These are phyloP conservation scores for Neoarius graeffei DNA, from an alignment of 2,113 vertebrate species.

Conservation along the genomic window DNA sequence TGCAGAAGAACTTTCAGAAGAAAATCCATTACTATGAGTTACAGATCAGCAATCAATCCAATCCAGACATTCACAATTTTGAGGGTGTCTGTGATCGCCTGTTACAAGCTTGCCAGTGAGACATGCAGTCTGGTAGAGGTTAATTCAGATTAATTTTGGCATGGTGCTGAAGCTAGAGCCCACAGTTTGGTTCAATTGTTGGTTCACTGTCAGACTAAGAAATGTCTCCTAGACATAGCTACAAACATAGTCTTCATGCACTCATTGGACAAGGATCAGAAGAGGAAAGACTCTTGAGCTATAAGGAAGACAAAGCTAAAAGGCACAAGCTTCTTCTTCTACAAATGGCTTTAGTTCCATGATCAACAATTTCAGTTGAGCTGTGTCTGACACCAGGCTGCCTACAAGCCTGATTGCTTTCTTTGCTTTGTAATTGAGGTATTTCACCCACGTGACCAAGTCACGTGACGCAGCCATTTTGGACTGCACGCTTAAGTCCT, in stretches of 20 bases:
- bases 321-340: not conserved
- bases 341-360: not conserved
- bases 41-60: not conserved
- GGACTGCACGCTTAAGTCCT: too few species aligned
- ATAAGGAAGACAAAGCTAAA: not conserved
- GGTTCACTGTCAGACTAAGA: not conserved
- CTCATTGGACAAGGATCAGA: not conserved
- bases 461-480: too few species aligned
- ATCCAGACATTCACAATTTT: not conserved
- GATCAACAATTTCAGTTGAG: not conserved
- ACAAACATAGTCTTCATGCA: not conserved
- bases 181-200: not conserved
- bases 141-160: conserved; percentile 4
- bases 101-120: not conserved
- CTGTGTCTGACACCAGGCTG: not conserved
- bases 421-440: not conserved
- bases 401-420: not conserved
- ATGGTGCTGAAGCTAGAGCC: not conserved
- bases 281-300: not conserved
- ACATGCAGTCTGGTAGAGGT: not conserved
- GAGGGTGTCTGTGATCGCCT: not conserved
- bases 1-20: not conserved
- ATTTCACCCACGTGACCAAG: too few species aligned
- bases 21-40: not conserved
- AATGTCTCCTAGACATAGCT: not conserved